Evolutionary conservation across 2,113 vertebrate species (phyloP).

Genomic region (Rhinichthys klamathensis): DNA sequence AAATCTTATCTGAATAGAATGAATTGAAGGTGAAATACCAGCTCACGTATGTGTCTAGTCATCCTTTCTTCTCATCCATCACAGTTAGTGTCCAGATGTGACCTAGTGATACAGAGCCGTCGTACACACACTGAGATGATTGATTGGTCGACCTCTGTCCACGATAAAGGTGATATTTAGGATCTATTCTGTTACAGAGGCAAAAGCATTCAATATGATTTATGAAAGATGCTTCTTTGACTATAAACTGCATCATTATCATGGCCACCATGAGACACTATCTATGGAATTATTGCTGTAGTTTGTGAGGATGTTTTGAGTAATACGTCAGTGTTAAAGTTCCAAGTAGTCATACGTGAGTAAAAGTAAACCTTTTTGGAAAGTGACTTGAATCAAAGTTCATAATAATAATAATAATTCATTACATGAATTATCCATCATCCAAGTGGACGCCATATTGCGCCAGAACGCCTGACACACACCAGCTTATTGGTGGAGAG

Average conservation of each 20-base stretch:
- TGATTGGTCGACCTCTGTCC: constrained; percentile 29
- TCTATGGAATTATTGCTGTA: background rate
- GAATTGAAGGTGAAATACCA: constrained; percentile 5
- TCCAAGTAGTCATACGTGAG: background rate
- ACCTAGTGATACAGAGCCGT: constrained; percentile 1
- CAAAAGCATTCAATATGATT: background rate
- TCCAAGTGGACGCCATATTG: no score
- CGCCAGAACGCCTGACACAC: no score
- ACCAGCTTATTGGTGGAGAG: no score
- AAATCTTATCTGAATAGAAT: background rate
- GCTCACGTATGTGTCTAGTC: constrained; percentile 15
- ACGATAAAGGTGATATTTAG: background rate
- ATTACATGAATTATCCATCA: no score
- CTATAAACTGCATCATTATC: constrained; percentile 17
- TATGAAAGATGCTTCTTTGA: constrained; percentile 18
- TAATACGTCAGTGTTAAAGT: background rate
- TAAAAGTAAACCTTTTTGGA: background rate
- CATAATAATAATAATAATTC: no score
- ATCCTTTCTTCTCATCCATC: constrained; percentile 35
- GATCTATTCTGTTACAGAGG: background rate
- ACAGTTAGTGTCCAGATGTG: constrained; percentile 31
- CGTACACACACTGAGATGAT: background rate
- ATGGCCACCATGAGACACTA: background rate
- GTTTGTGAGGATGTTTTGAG: background rate
- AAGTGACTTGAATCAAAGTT: no score